These are phyloP conservation scores for Drosophila affinis DNA, from an alignment of 2,888 invertebrate genomes.

Conservation along the genomic window DNA sequence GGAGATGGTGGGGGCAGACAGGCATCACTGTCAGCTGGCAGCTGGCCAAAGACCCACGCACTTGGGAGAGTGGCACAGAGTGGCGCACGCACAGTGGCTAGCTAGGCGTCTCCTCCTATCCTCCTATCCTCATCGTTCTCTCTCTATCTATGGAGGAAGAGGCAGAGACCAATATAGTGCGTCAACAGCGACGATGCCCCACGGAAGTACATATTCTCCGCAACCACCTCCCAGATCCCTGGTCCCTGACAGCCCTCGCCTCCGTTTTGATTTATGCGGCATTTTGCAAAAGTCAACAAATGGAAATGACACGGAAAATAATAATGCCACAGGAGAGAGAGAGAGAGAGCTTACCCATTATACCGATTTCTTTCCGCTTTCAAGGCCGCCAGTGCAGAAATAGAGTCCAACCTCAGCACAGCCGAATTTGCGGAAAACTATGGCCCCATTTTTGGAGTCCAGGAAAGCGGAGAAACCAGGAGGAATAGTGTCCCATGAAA, in stretches of 20 bases:
- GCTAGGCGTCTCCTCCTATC: constrained; percentile 1
- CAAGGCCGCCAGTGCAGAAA: constrained; percentile 32
- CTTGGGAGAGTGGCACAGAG: constrained; percentile 5
- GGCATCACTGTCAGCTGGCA: constrained; percentile 46
- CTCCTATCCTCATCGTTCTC: neutral
- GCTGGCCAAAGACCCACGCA: constrained; percentile 65
- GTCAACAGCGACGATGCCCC: constrained; percentile 58
- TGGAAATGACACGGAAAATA: constrained; percentile 65
- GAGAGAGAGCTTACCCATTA: constrained; percentile 8
- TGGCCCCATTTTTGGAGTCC: neutral
- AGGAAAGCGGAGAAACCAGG: neutral
- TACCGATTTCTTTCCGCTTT: constrained; percentile 22
- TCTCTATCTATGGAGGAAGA: neutral
- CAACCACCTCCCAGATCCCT: constrained; percentile 1
- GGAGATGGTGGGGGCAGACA: neutral
- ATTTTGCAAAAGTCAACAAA: constrained; percentile 74
- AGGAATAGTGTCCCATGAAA: neutral
- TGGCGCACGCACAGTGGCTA: constrained; percentile 60
- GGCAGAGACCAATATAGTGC: constrained; percentile 45
- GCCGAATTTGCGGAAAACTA: neutral
- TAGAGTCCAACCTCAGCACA: neutral
- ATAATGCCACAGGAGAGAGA: constrained; percentile 29
- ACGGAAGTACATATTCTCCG: constrained; percentile 51
- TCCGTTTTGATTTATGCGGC: constrained; percentile 66
- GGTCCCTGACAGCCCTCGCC: constrained; percentile 38